Conservation (phyloP, 2,113 vertebrate genomes). For the Catharus bicknelli region DNA sequence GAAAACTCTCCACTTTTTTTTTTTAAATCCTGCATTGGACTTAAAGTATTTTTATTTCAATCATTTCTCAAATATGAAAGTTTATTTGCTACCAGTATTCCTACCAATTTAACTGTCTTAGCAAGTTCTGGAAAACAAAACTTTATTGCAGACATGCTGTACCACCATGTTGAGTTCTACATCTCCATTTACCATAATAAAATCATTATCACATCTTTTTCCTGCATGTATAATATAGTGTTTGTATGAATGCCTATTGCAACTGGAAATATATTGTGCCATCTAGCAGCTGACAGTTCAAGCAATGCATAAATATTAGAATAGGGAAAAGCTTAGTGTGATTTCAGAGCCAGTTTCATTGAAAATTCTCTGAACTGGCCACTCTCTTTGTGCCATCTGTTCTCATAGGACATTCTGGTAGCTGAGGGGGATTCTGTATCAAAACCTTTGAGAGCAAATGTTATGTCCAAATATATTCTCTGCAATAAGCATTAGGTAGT, state of each 20-base stretch:
- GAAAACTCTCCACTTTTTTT: neutral
- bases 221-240: neutral
- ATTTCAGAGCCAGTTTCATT: neutral
- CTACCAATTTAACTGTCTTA: neutral
- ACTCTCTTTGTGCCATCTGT: neutral
- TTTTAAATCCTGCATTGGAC: neutral
- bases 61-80: neutral
- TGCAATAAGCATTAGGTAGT: neutral
- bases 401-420: neutral
- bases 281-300: neutral
- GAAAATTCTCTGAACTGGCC: neutral
- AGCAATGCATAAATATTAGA: neutral
- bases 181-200: neutral
- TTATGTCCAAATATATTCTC: neutral
- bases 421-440: neutral
- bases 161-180: neutral
- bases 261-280: neutral
- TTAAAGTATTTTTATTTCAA: neutral
- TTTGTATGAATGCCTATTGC: neutral
- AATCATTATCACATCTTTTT: neutral
- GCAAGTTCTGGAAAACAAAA: neutral
- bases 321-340: neutral
- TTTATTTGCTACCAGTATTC: neutral
- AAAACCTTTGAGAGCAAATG: slow-evolving; percentile 11
- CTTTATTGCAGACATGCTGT: neutral